Conservation (phyloP, 2,797 vertebrate genomes). For the Chelonia mydas region DNA sequence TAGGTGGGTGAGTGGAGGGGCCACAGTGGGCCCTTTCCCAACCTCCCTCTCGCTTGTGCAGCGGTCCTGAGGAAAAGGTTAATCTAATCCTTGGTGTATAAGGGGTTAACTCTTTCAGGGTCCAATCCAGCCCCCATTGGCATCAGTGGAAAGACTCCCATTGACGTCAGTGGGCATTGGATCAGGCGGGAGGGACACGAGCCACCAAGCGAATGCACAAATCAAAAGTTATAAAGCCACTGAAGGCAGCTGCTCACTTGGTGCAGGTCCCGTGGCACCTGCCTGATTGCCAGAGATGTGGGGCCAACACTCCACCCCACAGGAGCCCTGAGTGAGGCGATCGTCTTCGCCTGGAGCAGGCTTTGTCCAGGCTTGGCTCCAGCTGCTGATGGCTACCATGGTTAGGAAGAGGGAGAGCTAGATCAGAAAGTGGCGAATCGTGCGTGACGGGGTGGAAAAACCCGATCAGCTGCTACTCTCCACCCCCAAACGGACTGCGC, state of each 20-base stretch:
- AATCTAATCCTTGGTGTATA: background rate
- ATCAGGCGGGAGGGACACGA: background rate
- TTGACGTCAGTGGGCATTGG: background rate
- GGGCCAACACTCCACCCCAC: conserved; percentile 6
- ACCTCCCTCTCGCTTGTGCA: background rate
- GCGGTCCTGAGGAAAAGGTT: background rate
- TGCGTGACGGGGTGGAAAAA: conserved; percentile 59
- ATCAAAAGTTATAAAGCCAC: background rate
- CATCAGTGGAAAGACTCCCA: background rate
- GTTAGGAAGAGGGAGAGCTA: conserved; percentile 23
- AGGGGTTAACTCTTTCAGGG: background rate
- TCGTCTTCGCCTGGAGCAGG: background rate
- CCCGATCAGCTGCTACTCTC: conserved; percentile 66
- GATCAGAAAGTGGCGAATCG: conserved; percentile 9
- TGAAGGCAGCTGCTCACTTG: conserved; percentile 40
- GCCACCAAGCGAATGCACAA: background rate
- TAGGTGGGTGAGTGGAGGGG: background rate
- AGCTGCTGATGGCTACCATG: background rate
- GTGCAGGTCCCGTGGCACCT: conserved; percentile 31
- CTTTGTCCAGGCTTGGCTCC: background rate
- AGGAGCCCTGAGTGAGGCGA: background rate
- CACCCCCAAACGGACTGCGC: conserved; percentile 57
- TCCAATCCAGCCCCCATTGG: background rate
- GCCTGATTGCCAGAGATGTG: conserved; percentile 39
- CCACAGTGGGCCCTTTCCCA: background rate